A percentile compares a stretch with the other conserved stretches of the same genome.
These are phyloP conservation scores for Tribolium madens DNA, from an alignment of 1,140 invertebrate species.

Conservation along the genomic window DNA sequence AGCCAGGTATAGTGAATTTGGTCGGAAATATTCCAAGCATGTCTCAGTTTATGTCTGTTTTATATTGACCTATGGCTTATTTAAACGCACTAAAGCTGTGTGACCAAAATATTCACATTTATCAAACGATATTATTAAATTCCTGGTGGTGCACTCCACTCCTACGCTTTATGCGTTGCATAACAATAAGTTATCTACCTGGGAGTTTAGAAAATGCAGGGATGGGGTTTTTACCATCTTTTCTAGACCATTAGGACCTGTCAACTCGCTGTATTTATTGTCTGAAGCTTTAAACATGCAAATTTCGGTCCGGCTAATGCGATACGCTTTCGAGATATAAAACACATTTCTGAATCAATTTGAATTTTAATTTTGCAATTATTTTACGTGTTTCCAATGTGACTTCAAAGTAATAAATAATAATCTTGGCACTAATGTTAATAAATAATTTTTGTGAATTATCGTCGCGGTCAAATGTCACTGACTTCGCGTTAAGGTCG, in stretches of 20 bases:
- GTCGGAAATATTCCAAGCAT: slow-evolving; percentile 3
- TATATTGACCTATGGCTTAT: slow-evolving; percentile 39
- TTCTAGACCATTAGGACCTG: slow-evolving; percentile 42
- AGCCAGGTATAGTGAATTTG: slow-evolving; percentile 38
- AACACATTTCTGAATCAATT: slow-evolving; percentile 41
- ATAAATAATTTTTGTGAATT: slow-evolving; percentile 45
- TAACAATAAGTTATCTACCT: slow-evolving; percentile 51
- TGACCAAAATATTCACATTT: slow-evolving; percentile 54
- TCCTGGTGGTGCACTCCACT: slow-evolving; percentile 34
- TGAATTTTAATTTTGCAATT: slow-evolving; percentile 44
- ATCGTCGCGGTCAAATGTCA: slow-evolving; percentile 35
- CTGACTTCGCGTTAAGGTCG: slow-evolving; percentile 20
- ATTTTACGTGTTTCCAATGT: slow-evolving; percentile 26
- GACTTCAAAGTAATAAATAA: slow-evolving; percentile 21
- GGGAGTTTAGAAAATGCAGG: slow-evolving; percentile 25
- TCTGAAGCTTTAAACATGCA: slow-evolving; percentile 43
- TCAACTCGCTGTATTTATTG: slow-evolving; percentile 42
- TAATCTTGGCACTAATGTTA: slow-evolving; percentile 2
- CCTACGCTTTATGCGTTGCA: slow-evolving; percentile 42
- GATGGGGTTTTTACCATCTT: slow-evolving; percentile 1
- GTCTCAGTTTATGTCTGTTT: slow-evolving; percentile 19
- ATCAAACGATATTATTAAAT: slow-evolving; percentile 49
- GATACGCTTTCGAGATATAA: slow-evolving; percentile 38
- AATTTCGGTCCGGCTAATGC: slow-evolving; percentile 28
- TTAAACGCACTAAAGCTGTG: slow-evolving; percentile 43